These are phyloP conservation scores for Notoglanidium macrostoma DNA, from an alignment of 2,797 vertebrate species.

Conservation along the genomic window DNA sequence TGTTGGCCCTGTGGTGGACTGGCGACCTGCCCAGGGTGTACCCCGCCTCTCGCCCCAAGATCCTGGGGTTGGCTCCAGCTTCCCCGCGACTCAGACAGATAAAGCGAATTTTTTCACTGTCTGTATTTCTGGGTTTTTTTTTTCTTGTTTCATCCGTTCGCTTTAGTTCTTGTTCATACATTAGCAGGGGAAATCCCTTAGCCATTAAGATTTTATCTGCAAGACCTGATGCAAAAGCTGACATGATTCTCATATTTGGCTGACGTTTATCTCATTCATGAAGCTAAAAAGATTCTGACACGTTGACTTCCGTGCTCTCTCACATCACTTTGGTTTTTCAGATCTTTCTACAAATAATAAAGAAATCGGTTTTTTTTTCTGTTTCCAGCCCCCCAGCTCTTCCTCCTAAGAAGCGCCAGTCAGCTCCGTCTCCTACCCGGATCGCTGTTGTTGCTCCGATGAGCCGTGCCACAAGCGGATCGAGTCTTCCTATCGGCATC, in stretches of 20 bases:
- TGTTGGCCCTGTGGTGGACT: no score
- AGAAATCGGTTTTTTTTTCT: background rate
- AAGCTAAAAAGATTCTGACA: background rate
- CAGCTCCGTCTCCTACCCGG: slow-evolving; percentile 90
- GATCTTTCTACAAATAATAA: no score
- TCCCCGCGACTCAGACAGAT: no score
- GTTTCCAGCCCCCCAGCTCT: slow-evolving; percentile 87
- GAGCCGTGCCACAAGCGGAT: slow-evolving; percentile 86
- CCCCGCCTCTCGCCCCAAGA: no score
- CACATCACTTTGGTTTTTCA: background rate
- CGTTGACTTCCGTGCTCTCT: background rate
- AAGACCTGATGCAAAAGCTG: background rate
- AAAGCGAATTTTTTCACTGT: background rate
- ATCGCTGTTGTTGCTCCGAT: slow-evolving; percentile 95
- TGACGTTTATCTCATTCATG: background rate
- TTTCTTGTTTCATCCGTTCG: background rate
- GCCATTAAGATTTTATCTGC: background rate
- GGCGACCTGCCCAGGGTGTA: no score
- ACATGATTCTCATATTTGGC: background rate
- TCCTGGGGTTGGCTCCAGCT: no score
- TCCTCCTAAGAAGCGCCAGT: slow-evolving; percentile 96
- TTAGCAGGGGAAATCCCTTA: background rate
- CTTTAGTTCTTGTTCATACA: background rate
- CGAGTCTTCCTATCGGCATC: slow-evolving; percentile 72
- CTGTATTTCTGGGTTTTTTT: background rate